A percentile compares a stretch with the other conserved stretches of the same genome.
Evolutionary conservation across 2,113 vertebrate genomes (phyloP).

Genomic region (Gobiocypris rarus): DNA sequence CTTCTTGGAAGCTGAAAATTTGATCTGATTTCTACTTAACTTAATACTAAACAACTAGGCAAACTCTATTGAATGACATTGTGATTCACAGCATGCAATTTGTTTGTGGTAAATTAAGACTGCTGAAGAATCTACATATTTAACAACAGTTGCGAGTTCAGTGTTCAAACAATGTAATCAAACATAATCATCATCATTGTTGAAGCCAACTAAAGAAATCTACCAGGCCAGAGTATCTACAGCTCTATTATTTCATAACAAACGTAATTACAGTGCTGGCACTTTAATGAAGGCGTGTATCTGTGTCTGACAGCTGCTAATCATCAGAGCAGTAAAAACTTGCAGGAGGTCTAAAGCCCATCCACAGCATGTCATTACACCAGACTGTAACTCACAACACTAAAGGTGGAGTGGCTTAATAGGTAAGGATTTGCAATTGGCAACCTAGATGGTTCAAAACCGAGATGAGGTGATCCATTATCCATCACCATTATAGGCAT

Average conservation of each 20-base stretch:
- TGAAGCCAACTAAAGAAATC: slow-evolving; percentile 61
- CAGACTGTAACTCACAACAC: background rate
- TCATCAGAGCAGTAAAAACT: slow-evolving; percentile 56
- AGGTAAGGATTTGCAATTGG: background rate
- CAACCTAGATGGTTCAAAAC: background rate
- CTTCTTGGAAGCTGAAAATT: background rate
- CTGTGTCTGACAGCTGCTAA: slow-evolving; percentile 52
- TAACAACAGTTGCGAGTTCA: slow-evolving; percentile 28
- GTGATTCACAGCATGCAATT: slow-evolving; percentile 9
- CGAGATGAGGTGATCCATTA: background rate
- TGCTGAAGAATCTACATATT: slow-evolving; percentile 20
- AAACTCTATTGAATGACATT: slow-evolving; percentile 8
- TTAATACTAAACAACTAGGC: background rate
- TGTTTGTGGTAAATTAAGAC: background rate
- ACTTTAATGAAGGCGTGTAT: slow-evolving; percentile 60
- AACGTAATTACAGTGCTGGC: slow-evolving; percentile 57
- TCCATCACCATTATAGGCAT: background rate
- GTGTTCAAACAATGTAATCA: slow-evolving; percentile 56
- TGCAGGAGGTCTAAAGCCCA: slow-evolving; percentile 55
- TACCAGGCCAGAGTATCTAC: slow-evolving; percentile 43
- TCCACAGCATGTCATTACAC: slow-evolving; percentile 23
- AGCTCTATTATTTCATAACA: slow-evolving; percentile 57
- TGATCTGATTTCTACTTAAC: background rate
- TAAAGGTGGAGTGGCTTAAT: background rate
- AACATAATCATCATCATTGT: slow-evolving; percentile 48